Evolutionary conservation across 2,888 invertebrate species (phyloP), one percentile per base, ranked within the genome.

Genomic region (Drymonia ruficornis): DNA sequence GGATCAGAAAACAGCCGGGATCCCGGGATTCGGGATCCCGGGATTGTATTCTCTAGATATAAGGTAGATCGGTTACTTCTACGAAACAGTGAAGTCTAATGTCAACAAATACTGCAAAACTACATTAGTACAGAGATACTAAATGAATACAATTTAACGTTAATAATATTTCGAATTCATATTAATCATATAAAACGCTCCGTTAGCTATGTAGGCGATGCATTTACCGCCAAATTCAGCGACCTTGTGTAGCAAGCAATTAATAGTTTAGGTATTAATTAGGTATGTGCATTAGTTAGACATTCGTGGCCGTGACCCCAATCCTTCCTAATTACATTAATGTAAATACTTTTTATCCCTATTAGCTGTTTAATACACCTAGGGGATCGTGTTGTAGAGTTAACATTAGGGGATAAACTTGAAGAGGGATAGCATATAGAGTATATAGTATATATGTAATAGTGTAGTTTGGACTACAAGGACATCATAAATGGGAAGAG

Each of bases 241-340:
- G 65, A 68, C 76, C 70, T 73, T 71, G 70, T 46, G 40, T 45
- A 43, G 28, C 16, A 50, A 63, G 63, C 62, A 72, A 55, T 62
- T 64, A 61, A 48, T 46, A 47, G 48, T 53, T 61, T 50, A 70
- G 56, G 65, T 67, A 65, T 52, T 67, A 65, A 70, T 67, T 67
- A 62, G 53, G 56, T 58, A 56, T 49, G 42, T 52, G 61, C 61
- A 56, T 61, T 51, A 60, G 69, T 75, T 70, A 70, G 44, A 28
- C 36, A 43, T 48, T 52, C 51, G 42, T 50, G 56, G 55, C 74
- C 74, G 51, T 78, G 77, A 72, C 76, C 76, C 65, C 69, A 65
- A 67, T 74, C 56, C 57, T 74, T 75, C 29, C 15, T 43, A 43
- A 43, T 43, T 19, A 9, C 42, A 42, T 18, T 1, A 15, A 40